Evolutionary conservation across 2,888 invertebrate genomes (phyloP).

Genomic region (Lycia hirtaria): DNA sequence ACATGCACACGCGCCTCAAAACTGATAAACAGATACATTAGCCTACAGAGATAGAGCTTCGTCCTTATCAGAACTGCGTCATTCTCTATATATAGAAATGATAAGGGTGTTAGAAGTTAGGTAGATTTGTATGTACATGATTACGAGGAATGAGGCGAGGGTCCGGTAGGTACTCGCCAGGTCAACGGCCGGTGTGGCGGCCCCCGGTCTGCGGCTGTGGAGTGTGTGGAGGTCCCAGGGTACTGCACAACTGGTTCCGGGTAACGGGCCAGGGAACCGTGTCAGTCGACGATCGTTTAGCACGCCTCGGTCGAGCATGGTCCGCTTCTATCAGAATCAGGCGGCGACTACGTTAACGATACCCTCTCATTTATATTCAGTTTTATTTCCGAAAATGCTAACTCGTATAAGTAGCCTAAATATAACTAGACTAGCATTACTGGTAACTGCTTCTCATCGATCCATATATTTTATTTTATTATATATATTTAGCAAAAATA

Average conservation of each 20-base stretch:
- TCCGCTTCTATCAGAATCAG: constrained; percentile 7
- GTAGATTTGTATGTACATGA: constrained; percentile 1
- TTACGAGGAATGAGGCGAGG: constrained; percentile 34
- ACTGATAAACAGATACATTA: constrained; percentile 25
- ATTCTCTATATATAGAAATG: constrained; percentile 37
- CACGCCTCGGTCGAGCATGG: constrained; percentile 27
- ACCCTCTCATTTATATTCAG: background rate
- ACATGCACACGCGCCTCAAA: constrained; percentile 9
- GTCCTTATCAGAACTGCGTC: constrained; percentile 35
- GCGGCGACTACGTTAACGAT: background rate
- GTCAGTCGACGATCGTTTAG: constrained; percentile 54
- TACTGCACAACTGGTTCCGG: constrained; percentile 56
- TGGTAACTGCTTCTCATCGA: background rate
- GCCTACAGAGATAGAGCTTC: constrained; percentile 33
- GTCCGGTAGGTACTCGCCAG: constrained; percentile 53
- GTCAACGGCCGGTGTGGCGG: constrained; percentile 54
- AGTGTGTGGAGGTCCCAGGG: constrained; percentile 41
- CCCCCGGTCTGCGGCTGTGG: constrained; percentile 54
- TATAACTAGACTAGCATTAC: background rate
- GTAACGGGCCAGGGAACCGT: constrained; percentile 57
- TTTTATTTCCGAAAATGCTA: background rate
- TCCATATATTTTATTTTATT: no score
- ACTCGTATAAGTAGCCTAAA: no score
- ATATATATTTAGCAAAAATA: no score
- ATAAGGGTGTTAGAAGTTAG: constrained; percentile 35